Evolutionary conservation across 2,888 invertebrate species (phyloP).

Genomic region (Lasius fuliginosus): DNA sequence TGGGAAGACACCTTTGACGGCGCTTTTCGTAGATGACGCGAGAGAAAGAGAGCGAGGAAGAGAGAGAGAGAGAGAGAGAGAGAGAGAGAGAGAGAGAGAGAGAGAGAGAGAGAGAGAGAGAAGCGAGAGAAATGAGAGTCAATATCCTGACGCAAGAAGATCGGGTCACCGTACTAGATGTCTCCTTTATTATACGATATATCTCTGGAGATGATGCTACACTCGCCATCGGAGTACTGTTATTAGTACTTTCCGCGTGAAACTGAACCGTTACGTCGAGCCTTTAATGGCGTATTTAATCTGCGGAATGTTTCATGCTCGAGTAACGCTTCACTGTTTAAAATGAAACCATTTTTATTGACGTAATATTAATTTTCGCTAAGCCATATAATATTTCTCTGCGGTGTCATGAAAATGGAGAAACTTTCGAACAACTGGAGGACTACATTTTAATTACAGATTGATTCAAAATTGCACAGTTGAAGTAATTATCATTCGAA

Average conservation of each 20-base stretch:
- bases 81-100: neutral
- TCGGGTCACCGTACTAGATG: conserved; percentile 12
- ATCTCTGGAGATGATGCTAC: conserved; percentile 25
- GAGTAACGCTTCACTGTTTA: neutral
- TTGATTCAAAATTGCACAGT: neutral
- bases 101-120: neutral
- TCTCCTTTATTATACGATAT: conserved; percentile 43
- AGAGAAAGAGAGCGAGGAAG: neutral
- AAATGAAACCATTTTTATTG: conserved; percentile 7
- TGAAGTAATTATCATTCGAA: neutral
- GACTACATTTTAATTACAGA: neutral
- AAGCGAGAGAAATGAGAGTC: conserved; percentile 21
- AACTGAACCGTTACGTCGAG: neutral
- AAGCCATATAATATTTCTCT: neutral
- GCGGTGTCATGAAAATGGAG: neutral
- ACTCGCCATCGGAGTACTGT: conserved; percentile 17
- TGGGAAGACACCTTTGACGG: conserved; percentile 52
- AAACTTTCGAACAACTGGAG: neutral
- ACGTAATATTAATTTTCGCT: neutral
- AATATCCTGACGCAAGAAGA: conserved; percentile 47
- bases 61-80: neutral
- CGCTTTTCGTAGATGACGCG: conserved; percentile 35
- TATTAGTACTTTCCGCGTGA: conserved; percentile 36
- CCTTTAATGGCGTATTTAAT: conserved; percentile 34
- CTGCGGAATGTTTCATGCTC: neutral